These are phyloP conservation scores for Centroberyx gerrardi DNA, from an alignment of 2,797 vertebrate species.

Conservation along the genomic window DNA sequence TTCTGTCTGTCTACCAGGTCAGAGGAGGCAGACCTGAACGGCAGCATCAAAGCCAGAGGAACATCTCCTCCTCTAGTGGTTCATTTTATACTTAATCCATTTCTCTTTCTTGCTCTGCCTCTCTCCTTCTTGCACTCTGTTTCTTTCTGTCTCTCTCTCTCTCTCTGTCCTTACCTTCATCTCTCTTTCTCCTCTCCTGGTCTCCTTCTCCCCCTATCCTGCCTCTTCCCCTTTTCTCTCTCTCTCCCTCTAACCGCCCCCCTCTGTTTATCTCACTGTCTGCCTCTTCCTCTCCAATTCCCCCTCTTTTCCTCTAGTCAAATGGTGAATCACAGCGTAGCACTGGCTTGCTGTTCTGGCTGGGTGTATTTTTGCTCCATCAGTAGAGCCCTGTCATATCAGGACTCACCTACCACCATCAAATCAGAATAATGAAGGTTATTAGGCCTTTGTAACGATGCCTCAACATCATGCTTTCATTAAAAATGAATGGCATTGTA, in stretches of 20 bases:
- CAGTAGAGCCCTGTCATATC: slow-evolving; percentile 39
- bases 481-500: slow-evolving; percentile 37
- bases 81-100: slow-evolving; percentile 52
- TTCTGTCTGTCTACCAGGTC: slow-evolving; percentile 11
- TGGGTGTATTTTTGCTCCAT: slow-evolving; percentile 32
- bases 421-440: slow-evolving; percentile 72
- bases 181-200: not conserved
- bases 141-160: not conserved
- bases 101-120: slow-evolving; percentile 34
- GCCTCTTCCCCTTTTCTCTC: slow-evolving; percentile 20
- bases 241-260: not conserved
- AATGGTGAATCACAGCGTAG: slow-evolving; percentile 44
- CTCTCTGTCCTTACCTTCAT: not conserved
- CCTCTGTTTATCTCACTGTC: not conserved
- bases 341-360: not conserved
- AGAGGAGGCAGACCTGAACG: slow-evolving; percentile 23
- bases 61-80: slow-evolving; percentile 26
- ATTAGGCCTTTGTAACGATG: slow-evolving; percentile 50
- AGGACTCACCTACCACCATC: slow-evolving; percentile 53
- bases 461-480: slow-evolving; percentile 22
- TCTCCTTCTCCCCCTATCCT: not conserved
- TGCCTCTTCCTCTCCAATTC: not conserved
- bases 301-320: not conserved
- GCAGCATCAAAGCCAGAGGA: slow-evolving; percentile 48
- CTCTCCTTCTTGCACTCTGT: slow-evolving; percentile 1